Evolutionary conservation across 2,888 invertebrate species (phyloP), one percentile per base, ranked within the genome.

Genomic region (Meloe dianella): DNA sequence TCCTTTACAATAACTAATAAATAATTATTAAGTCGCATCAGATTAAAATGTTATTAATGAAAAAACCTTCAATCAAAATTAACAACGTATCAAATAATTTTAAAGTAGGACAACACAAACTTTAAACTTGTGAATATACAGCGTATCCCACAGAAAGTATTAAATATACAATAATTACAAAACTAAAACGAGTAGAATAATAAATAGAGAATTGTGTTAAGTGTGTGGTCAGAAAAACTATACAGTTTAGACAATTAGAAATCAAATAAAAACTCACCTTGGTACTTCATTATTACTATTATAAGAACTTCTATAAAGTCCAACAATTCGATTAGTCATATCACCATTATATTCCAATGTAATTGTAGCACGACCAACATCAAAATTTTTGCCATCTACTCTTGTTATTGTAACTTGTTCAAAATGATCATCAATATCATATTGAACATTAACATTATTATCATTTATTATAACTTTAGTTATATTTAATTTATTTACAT

Each of bases 291-390:
- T 71, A 9, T 71, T 77, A 76, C 86, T 83, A 60, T 81, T 84
- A 71, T 93, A 90, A 7, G 84, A 85, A 67, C 92, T 92, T 72
- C 87, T 87, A 80, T 93, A 94, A 64, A 93, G 86, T 5, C 93
- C 93, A 64, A 91, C 89, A 76, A 92, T 90, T 71, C 89, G 88
- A 69, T 88, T 85, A 29, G 86, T 88, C 79, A 92, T 85, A 69
- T 86, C 86, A 0, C 93, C 93, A 68, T 83, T 82, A 77, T 90
- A 94, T 41, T 87, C 82, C 57, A 93, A 85, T 54, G 82, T 78
- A 14, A 92, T 79, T 14, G 83, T 82, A 77, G 90, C 89, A 63
- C 82, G 83, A 7, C 75, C 74, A 2, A 61, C 64, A 17, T 20
- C 57, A 69, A 80, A 74, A 27, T 60, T 29, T 12, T 64, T 62